phyloP scores from a whole-genome alignment of 2,797 vertebrate genomes.

The Thripadectes ignobilis region DNA sequence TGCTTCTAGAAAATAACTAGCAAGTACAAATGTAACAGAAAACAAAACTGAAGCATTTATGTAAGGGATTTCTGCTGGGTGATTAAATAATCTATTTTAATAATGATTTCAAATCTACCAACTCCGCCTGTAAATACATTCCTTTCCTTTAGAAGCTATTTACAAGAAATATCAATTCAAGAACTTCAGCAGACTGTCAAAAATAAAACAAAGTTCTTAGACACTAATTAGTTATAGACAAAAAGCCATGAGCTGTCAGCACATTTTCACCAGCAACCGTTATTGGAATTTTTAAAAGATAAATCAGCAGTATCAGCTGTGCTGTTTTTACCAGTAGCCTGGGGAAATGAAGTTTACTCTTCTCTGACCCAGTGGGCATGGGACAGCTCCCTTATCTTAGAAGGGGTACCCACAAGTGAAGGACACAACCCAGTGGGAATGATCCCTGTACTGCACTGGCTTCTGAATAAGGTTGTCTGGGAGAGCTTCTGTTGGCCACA shows the following conservation, averaged over 20 bases:
- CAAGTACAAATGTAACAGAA: not conserved
- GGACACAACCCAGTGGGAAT: not conserved
- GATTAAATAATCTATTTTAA: constrained; percentile 38
- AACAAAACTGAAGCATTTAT: not conserved
- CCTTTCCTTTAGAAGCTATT: not conserved
- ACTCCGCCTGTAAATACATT: not conserved
- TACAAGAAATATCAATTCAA: constrained; percentile 2
- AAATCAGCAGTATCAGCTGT: not conserved
- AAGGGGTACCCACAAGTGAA: not conserved
- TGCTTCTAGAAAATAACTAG: not conserved
- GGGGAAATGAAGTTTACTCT: not conserved
- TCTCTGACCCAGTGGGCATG: not conserved
- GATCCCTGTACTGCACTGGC: not conserved
- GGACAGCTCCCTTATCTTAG: not conserved
- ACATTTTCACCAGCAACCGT: constrained; percentile 8
- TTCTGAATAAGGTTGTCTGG: not conserved
- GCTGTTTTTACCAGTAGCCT: not conserved
- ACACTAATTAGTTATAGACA: not conserved
- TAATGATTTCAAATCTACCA: not conserved
- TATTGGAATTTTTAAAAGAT: not conserved
- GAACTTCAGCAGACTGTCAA: not conserved
- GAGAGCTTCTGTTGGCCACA: rapidly evolving
- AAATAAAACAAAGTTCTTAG: constrained; percentile 2
- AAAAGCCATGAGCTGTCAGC: not conserved
- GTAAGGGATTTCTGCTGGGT: not conserved